Evolutionary conservation across 2,888 invertebrate species (phyloP).

Genomic region (Protodeltote pygarga): DNA sequence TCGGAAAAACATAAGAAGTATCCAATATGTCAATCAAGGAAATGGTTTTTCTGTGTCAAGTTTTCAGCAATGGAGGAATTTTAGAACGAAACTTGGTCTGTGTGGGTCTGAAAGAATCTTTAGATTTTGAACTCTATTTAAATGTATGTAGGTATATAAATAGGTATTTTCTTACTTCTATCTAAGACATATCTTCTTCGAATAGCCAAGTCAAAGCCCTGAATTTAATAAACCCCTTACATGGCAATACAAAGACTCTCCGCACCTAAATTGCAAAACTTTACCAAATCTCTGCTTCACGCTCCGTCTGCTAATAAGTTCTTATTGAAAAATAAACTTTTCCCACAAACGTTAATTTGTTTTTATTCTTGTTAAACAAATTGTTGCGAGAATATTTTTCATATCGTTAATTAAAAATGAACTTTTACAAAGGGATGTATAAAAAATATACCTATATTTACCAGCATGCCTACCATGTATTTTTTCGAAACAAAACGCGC

Average conservation of each 20-base stretch:
- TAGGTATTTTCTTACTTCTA: too few species aligned
- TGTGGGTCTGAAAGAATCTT: too few species aligned
- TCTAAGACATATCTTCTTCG: conserved; percentile 9
- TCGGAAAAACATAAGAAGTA: too few species aligned
- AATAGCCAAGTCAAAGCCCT: conserved; percentile 10
- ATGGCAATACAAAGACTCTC: conserved; percentile 19
- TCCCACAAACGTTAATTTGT: conserved; percentile 2
- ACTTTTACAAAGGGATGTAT: conserved; percentile 7
- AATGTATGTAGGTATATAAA: too few species aligned
- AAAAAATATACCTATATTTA: too few species aligned
- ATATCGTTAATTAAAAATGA: conserved; percentile 3
- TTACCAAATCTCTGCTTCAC: conserved; percentile 14
- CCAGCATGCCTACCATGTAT: too few species aligned
- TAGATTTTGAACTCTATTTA: too few species aligned
- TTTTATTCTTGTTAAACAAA: neutral
- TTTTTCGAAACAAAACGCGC: too few species aligned
- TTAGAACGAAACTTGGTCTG: too few species aligned
- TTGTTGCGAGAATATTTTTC: conserved; percentile 1
- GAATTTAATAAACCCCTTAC: conserved; percentile 29
- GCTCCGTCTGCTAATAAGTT: conserved; percentile 12
- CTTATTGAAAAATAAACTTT: conserved; percentile 17
- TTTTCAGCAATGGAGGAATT: too few species aligned
- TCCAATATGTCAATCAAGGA: too few species aligned
- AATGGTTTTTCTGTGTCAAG: too few species aligned
- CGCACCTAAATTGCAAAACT: conserved; percentile 43